Conservation (phyloP, 2,113 vertebrate species). For the Leptosomus discolor region DNA sequence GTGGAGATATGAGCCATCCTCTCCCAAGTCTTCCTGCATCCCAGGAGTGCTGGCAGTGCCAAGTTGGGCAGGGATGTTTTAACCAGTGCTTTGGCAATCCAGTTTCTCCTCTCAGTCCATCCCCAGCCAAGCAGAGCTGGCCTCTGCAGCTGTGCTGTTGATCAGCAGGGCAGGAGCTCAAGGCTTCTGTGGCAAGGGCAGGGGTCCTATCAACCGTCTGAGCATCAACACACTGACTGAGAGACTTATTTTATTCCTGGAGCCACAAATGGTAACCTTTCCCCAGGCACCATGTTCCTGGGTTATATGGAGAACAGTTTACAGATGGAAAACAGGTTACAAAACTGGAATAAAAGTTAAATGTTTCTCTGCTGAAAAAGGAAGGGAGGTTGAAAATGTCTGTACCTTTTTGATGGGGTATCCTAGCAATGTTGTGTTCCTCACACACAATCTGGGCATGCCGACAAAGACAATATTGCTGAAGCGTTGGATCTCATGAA, state of each 20-base stretch:
- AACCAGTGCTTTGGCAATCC: not conserved
- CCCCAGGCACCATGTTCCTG: not conserved
- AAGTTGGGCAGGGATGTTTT: not conserved
- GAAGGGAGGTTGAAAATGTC: not conserved
- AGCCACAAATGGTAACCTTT: not conserved
- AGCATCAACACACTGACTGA: not conserved
- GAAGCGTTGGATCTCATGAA: constrained; percentile 58
- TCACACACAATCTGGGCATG: not conserved
- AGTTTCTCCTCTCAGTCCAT: not conserved
- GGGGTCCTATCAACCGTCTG: not conserved
- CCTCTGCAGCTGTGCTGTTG: not conserved
- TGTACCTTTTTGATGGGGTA: constrained; percentile 44
- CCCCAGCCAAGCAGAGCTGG: not conserved
- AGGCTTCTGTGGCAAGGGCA: not conserved
- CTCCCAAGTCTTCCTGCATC: not conserved
- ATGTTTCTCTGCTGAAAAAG: not conserved
- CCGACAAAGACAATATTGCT: constrained; percentile 39
- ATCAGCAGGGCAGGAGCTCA: not conserved
- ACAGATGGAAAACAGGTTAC: not conserved
- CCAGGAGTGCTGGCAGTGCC: not conserved
- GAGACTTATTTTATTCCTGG: not conserved
- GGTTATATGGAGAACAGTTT: not conserved
- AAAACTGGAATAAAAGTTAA: not conserved
- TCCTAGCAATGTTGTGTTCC: not conserved
- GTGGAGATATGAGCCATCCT: not conserved